A percentile compares a stretch with the other conserved stretches of the same genome.
Conservation (phyloP, 2,888 invertebrate genomes). For the Tiphia femorata region DNA sequence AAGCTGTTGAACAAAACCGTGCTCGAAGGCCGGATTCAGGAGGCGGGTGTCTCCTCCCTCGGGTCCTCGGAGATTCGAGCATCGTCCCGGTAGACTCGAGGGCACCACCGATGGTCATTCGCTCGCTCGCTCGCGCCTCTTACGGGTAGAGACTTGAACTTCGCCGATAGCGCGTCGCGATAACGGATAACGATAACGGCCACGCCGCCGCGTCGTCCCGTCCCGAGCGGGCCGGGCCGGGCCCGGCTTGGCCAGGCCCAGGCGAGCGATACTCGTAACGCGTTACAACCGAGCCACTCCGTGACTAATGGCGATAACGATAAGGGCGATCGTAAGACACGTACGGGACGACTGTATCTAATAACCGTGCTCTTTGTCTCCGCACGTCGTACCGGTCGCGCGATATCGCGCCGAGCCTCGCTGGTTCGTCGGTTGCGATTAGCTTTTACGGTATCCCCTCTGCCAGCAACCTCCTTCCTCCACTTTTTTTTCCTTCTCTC, state of each 20-base stretch:
- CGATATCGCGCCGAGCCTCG: conserved; percentile 9
- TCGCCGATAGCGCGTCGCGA: conserved; percentile 52
- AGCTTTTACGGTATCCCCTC: too few relatives aligned
- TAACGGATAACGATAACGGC: conserved; percentile 60
- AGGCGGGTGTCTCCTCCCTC: too few relatives aligned
- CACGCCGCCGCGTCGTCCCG: too few relatives aligned
- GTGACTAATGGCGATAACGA: conserved; percentile 65
- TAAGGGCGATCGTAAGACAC: conserved; percentile 59
- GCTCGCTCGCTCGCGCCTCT: conserved; percentile 31
- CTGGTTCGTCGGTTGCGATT: background rate
- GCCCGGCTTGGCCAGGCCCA: too few relatives aligned
- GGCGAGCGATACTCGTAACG: conserved; percentile 54
- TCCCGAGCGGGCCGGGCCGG: too few relatives aligned
- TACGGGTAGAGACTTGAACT: conserved; percentile 51
- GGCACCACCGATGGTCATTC: too few relatives aligned
- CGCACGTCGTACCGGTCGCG: conserved; percentile 20
- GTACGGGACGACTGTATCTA: conserved; percentile 49
- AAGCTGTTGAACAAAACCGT: too few relatives aligned
- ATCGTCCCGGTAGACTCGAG: too few relatives aligned
- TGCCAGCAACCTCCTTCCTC: too few relatives aligned
- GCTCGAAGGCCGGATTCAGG: too few relatives aligned
- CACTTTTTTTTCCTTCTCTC: too few relatives aligned
- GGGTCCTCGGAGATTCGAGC: too few relatives aligned
- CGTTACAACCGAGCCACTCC: conserved; percentile 49
- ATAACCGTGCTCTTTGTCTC: conserved; percentile 48